Evolutionary conservation across 2,888 invertebrate species (phyloP).

Genomic region (Bombylius major): DNA sequence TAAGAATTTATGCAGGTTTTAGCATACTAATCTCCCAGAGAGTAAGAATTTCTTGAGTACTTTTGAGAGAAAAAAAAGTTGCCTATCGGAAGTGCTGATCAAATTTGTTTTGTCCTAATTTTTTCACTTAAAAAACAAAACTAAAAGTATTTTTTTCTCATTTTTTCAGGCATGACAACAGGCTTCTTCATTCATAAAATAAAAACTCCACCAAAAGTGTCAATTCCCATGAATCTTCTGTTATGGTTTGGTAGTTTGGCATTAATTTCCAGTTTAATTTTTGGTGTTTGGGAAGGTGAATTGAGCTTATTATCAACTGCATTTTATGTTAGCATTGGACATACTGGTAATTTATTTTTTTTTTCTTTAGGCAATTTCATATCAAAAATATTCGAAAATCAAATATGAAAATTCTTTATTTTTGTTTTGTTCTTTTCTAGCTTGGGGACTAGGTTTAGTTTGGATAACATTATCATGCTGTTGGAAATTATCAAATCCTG

Average conservation of each 20-base stretch:
- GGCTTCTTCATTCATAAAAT: slow-evolving; percentile 60
- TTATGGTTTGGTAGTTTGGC: slow-evolving; percentile 49
- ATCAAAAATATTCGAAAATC: no score
- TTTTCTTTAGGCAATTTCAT: no score
- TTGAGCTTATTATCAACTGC: slow-evolving; percentile 53
- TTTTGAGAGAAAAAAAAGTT: no score
- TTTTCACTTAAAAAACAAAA: background rate
- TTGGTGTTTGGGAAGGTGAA: slow-evolving; percentile 54
- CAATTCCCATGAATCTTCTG: slow-evolving; percentile 41
- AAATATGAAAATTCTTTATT: no score
- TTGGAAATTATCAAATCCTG: slow-evolving; percentile 59
- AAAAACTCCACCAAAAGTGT: slow-evolving; percentile 49
- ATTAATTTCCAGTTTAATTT: slow-evolving; percentile 50
- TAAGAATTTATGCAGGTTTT: no score
- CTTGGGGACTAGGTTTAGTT: slow-evolving; percentile 59
- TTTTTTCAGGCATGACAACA: slow-evolving; percentile 46
- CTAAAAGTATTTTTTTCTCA: background rate
- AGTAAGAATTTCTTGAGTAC: no score
- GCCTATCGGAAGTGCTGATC: no score
- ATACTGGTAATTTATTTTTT: slow-evolving; percentile 41
- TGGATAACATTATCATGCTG: slow-evolving; percentile 73
- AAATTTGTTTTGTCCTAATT: background rate
- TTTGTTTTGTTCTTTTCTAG: slow-evolving; percentile 25
- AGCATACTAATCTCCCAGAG: no score
- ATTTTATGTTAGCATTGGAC: slow-evolving; percentile 62